phyloP scores from a whole-genome alignment of 35 echinoderm and acorn worm species.

The Stichopus chloronotus region DNA sequence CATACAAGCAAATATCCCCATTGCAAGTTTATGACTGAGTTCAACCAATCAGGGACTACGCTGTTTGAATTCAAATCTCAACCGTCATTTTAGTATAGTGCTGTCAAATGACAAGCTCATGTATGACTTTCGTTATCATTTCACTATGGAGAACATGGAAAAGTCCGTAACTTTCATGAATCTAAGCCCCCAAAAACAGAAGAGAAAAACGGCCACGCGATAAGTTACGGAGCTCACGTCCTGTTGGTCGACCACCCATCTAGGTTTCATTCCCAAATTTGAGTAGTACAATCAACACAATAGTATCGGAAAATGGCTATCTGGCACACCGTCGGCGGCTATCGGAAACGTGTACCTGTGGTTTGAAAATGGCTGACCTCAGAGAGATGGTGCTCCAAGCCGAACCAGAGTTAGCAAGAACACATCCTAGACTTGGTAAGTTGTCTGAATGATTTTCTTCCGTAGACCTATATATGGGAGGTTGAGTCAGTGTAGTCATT shows the following conservation, averaged over 20 bases:
- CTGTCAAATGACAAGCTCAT: background rate
- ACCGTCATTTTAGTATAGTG: background rate
- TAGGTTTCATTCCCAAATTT: background rate
- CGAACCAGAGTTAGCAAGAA: background rate
- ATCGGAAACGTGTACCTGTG: background rate
- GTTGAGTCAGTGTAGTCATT: no score
- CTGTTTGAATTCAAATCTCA: background rate
- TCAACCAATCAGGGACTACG: background rate
- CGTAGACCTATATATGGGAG: no score
- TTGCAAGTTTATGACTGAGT: background rate
- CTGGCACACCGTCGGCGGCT: background rate
- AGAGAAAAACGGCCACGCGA: background rate
- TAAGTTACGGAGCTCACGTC: background rate
- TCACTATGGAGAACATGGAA: background rate
- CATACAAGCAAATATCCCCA: background rate
- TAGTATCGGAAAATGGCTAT: background rate
- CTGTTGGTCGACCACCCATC: background rate
- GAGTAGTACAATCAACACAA: background rate
- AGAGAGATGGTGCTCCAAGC: background rate
- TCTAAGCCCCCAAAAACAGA: background rate
- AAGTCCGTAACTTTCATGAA: background rate
- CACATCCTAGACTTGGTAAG: constrained; percentile 7
- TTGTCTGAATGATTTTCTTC: no score
- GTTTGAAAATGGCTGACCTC: background rate
- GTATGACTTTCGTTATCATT: background rate